Base-by-base conservation (phyloP, 2,888 invertebrate genomes). In the Ichneumon xanthorius region DNA sequence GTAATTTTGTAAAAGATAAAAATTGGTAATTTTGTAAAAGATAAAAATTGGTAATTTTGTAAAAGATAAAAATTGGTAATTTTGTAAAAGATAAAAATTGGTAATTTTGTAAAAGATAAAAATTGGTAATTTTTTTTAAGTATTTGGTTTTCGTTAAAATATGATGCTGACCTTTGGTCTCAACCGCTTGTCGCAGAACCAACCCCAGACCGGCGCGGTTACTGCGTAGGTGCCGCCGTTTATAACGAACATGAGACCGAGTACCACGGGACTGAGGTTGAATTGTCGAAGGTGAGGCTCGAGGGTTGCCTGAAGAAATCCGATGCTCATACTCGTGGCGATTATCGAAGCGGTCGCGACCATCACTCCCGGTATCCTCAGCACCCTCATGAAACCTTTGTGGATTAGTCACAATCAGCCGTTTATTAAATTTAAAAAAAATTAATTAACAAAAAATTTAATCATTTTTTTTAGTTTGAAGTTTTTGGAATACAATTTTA, bases 241-340 rank as follows among this genome's bases (percentile, higher is more conserved):
- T 88, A 98, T 97, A 63, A 98, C 96, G 92, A 98, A 98, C 96
- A 98, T 97, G 73, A 97, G 93, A 0, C 98, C 98, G 87, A 97
- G 94, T 14, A 96, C 92, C 67, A 97, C 95, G 0, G 97, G 96
- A 0, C 96, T 95, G 84, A 97, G 94, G 1, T 95, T 89, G 91
- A 97, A 97, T 94, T 95, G 95, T 87, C 97, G 93, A n/a, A 99
- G 95, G 94, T 98, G 98, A 0, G 97, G 97, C 89, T 98, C 98
- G 30, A 99, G 94, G 0, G 98, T 98, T 0, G 98, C 98, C 92
- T 98, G 97, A 30, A 98, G 95, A 93, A 98, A 99, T 26, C 98
- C 97, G 73, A 98, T 97, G 88, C 97, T 97, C 95, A 97, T 96
- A 86, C 97, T 97, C 0, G 97, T 97, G 0, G 95, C 96, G 85